Evolutionary conservation across 2,797 vertebrate species (phyloP).

Genomic region (Perodicticus potto): DNA sequence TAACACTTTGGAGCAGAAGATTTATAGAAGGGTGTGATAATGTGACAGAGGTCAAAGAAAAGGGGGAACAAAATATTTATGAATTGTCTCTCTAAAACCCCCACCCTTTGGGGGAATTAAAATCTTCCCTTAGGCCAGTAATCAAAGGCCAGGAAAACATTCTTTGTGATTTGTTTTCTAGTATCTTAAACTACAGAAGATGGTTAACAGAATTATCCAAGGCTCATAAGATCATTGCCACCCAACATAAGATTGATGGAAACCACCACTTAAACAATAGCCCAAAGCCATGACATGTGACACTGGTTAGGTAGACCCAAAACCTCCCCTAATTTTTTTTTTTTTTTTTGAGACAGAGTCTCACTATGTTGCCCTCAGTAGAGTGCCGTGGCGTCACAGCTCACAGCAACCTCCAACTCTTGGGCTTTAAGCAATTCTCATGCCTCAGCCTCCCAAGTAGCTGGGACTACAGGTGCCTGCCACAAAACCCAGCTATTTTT

Average conservation of each 20-base stretch:
- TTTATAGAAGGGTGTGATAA: neutral
- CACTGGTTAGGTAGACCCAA: neutral
- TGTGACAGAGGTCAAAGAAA: neutral
- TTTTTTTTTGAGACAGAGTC: too few relatives aligned
- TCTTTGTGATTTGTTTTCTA: neutral
- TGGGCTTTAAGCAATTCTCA: too few relatives aligned
- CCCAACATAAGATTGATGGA: neutral
- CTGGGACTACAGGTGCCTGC: too few relatives aligned
- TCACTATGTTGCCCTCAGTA: too few relatives aligned
- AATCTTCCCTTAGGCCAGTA: neutral
- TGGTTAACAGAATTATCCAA: neutral
- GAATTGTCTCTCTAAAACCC: neutral
- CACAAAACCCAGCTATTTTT: too few relatives aligned
- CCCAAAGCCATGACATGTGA: neutral
- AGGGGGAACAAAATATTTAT: neutral
- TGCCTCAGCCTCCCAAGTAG: too few relatives aligned
- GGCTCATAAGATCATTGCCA: neutral
- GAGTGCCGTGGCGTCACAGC: too few relatives aligned
- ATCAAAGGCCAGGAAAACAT: neutral
- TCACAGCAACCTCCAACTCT: too few relatives aligned
- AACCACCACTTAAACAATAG: neutral
- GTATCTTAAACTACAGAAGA: neutral
- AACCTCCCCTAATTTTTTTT: neutral
- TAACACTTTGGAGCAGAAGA: neutral
- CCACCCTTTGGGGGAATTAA: neutral